Evolutionary conservation across 2,797 vertebrate genomes (phyloP).

Genomic region (Gallinago stenura): DNA sequence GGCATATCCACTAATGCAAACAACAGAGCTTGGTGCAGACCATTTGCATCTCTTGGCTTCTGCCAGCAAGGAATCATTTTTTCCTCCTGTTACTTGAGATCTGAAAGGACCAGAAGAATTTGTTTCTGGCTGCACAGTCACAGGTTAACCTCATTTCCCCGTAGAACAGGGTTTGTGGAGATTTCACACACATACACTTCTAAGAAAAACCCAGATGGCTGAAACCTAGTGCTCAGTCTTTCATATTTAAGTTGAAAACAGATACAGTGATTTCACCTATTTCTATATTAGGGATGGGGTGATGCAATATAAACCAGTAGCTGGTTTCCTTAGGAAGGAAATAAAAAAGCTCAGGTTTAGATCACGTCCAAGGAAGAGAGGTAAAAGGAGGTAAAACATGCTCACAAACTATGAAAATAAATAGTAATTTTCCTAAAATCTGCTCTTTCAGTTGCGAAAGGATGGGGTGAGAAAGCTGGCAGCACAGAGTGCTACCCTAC

Average conservation of each 20-base stretch:
- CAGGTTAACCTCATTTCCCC: neutral
- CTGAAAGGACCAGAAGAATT: neutral
- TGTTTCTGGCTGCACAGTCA: neutral
- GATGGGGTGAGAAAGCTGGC: neutral
- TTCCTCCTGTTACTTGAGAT: neutral
- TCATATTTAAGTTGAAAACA: neutral
- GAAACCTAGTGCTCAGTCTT: neutral
- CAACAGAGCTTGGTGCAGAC: neutral
- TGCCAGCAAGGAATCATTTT: neutral
- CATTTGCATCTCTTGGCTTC: slow-evolving; percentile 7
- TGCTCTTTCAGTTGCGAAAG: neutral
- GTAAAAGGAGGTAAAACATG: neutral
- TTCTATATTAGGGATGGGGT: neutral
- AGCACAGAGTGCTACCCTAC: neutral
- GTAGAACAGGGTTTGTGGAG: neutral
- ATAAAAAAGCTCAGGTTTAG: neutral
- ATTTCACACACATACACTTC: neutral
- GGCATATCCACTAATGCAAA: neutral
- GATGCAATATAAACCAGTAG: neutral
- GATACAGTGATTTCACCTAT: neutral
- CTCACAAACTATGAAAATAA: neutral
- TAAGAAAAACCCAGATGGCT: neutral
- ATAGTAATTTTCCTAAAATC: neutral
- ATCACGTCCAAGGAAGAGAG: neutral
- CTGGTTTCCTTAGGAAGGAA: neutral